A percentile compares a stretch with the other conserved stretches of the same genome.
Conservation (phyloP, 2,888 invertebrate genomes). For the Dicranocentrus wangi region DNA sequence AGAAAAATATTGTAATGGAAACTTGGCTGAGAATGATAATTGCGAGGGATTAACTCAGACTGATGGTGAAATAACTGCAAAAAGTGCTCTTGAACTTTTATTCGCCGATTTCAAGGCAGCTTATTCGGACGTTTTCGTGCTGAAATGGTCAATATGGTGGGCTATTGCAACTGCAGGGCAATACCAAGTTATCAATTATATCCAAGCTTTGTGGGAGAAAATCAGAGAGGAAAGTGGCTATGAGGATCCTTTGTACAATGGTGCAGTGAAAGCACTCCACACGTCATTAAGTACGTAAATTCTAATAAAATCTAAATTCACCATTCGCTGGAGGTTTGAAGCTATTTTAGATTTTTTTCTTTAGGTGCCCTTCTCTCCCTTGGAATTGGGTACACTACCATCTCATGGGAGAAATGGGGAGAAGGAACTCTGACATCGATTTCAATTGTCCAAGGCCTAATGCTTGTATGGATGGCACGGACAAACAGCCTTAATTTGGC, state of each 20-base stretch:
- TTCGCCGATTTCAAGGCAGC: conserved; percentile 78
- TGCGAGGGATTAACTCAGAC: too few relatives aligned
- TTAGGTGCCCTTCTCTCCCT: conserved; percentile 51
- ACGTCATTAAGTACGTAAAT: conserved; percentile 77
- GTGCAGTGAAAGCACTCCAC: conserved; percentile 80
- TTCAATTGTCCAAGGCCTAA: conserved; percentile 52
- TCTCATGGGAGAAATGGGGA: conserved; percentile 60
- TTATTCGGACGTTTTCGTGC: conserved; percentile 79
- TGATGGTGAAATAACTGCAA: background rate
- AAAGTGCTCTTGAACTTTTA: background rate
- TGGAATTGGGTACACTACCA: conserved; percentile 46
- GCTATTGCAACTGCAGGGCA: conserved; percentile 77
- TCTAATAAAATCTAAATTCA: background rate
- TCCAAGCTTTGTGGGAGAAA: conserved; percentile 88
- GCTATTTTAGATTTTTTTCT: background rate
- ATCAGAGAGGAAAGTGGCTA: conserved; percentile 75
- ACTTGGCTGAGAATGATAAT: too few relatives aligned
- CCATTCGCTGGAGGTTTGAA: too few relatives aligned
- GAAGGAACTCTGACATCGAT: conserved; percentile 44
- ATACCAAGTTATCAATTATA: conserved; percentile 83
- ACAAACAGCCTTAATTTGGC: conserved; percentile 52
- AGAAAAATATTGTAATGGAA: too few relatives aligned
- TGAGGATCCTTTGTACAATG: conserved; percentile 77
- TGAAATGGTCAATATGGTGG: conserved; percentile 88
- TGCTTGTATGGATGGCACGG: conserved; percentile 59